Evolutionary conservation across 2,888 invertebrate species (phyloP), one percentile per base, ranked within the genome.

Genomic region (Euplexia lucipara): DNA sequence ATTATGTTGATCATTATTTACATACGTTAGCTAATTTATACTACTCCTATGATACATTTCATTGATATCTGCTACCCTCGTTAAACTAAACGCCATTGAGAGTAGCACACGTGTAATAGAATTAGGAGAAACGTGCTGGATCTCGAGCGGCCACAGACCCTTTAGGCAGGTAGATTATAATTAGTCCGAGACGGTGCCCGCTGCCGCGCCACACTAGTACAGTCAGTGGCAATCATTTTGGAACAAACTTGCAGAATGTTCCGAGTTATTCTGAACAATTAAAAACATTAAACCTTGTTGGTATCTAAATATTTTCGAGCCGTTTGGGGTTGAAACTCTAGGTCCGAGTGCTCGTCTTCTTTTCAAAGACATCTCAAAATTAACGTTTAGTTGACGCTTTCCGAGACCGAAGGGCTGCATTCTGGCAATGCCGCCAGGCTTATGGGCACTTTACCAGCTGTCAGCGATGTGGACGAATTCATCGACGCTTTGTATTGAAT

Each of bases 111-210:
- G 30, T 42, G 16, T 65, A 32, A 52, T 35, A 52, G 22, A 16
- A 45, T 61, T 2, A n/a, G 37, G 47, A 14, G n/a, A n/a, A 14
- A 6, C 20, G 42, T 26, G 18, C 22, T 16, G 16, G 39, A 61
- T 14, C n/a, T 54, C 49, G 44, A 49, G 42, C 56, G 22, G 16
- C 35, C 52, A 69, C 70, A 68, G n/a, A 75, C 48, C 58, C 42
- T 52, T 22, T 9, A 66, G 41, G 42, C 68, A 73, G 56, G 56
- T 74, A 67, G 22, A 6, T 26, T 37, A 45, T 67, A 37, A 52
- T 75, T 75, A 70, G 41, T 39, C 16, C 20, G 56, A 45, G 34
- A 22, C 12, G 52, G 18, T 32, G 20, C 14, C 6, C 39, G 39
- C n/a, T 42, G 37, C 30, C 35, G 26, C 7, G 39, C 20, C 35